Conservation (phyloP, 2,113 vertebrate species). For the Sturnus vulgaris region DNA sequence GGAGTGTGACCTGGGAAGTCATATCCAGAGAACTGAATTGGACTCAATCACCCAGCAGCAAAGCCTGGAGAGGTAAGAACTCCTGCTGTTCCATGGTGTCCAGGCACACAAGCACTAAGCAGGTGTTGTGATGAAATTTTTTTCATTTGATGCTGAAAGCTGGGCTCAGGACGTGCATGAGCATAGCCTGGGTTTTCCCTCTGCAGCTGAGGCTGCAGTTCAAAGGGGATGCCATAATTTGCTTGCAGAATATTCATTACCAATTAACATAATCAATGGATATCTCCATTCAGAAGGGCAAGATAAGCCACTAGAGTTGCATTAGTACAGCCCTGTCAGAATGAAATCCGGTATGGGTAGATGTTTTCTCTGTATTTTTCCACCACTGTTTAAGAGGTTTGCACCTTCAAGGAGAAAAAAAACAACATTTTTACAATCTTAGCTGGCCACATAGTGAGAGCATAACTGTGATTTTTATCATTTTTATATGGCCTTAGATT, state of each 20-base stretch:
- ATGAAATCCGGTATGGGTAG: neutral
- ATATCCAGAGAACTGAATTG: neutral
- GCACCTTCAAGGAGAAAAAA: neutral
- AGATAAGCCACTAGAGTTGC: neutral
- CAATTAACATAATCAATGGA: neutral
- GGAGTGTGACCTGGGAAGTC: neutral
- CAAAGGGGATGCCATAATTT: neutral
- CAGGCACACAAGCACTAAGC: neutral
- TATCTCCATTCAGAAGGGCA: neutral
- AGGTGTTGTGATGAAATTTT: neutral
- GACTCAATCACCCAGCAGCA: neutral
- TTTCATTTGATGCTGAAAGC: neutral
- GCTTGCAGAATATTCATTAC: neutral
- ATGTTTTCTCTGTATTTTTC: neutral
- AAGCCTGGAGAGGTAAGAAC: neutral
- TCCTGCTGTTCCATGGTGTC: neutral
- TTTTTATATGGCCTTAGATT: neutral
- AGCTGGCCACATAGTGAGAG: neutral
- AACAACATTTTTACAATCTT: neutral
- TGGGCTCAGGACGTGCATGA: neutral
- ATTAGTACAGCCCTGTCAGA: neutral
- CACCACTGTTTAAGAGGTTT: neutral
- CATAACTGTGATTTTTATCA: neutral
- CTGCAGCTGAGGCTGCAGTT: neutral
- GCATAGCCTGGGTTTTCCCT: neutral